Evolutionary conservation across 2,113 vertebrate genomes (phyloP).

Genomic region (Periophthalmus modestus): DNA sequence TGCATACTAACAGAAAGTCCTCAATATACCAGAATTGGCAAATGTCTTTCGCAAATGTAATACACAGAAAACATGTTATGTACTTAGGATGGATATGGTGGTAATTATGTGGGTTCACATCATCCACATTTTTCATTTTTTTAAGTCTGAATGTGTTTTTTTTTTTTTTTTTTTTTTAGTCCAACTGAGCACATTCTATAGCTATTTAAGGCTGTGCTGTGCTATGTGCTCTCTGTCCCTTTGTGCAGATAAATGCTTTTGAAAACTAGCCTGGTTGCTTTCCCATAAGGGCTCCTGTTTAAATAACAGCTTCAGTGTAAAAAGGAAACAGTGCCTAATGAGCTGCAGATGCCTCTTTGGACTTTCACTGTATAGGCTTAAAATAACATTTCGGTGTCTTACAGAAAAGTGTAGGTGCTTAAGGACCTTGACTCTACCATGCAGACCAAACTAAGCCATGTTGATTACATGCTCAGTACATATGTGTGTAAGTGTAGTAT

Average conservation of each 20-base stretch:
- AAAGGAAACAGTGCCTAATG: slow-evolving; percentile 2
- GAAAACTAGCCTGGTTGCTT: neutral
- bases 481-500: too few relatives aligned
- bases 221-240: neutral
- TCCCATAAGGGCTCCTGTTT: neutral
- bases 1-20: neutral
- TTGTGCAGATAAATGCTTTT: neutral
- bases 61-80: neutral
- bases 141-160: neutral
- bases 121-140: neutral
- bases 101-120: too few relatives aligned
- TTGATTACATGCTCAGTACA: too few relatives aligned
- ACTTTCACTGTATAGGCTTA: slow-evolving; percentile 1
- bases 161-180: neutral
- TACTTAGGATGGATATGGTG: neutral
- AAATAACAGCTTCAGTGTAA: slow-evolving; percentile 4
- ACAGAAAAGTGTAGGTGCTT: neutral
- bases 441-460: neutral
- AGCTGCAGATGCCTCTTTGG: slow-evolving; percentile 16
- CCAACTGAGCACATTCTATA: neutral
- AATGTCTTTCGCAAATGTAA: neutral
- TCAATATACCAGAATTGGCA: neutral
- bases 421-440: neutral
- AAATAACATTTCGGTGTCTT: neutral
- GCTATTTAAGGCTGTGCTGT: neutral